Conservation (phyloP, 2,113 vertebrate species). For the Syngnathus floridae region DNA sequence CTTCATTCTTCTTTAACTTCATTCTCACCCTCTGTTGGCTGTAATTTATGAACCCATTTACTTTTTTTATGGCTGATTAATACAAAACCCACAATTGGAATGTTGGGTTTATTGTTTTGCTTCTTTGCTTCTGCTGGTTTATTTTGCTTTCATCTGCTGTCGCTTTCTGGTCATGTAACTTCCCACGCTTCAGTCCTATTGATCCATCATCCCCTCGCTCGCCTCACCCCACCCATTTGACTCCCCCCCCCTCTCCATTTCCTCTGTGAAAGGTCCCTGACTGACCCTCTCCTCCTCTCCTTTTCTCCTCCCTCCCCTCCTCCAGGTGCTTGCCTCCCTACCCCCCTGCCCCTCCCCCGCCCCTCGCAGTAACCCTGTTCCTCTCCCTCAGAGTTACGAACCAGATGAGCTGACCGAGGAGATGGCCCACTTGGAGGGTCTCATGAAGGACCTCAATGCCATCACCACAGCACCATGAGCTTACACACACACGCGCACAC, state of each 20-base stretch:
- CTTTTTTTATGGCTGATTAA: slow-evolving; percentile 1
- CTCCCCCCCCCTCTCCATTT: slow-evolving; percentile 18
- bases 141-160: slow-evolving; percentile 36
- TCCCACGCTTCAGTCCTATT: slow-evolving; percentile 50
- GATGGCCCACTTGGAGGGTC: slow-evolving; percentile 98
- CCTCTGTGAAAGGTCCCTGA: slow-evolving; percentile 50
- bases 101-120: slow-evolving; percentile 1
- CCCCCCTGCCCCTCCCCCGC: slow-evolving; percentile 47
- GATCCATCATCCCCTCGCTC: slow-evolving; percentile 43
- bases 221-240: slow-evolving; percentile 40
- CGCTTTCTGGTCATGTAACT: slow-evolving; percentile 15
- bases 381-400: slow-evolving; percentile 85
- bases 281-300: slow-evolving; percentile 58
- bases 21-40: slow-evolving; percentile 53
- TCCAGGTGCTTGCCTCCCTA: slow-evolving; percentile 61
- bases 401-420: slow-evolving; percentile 98
- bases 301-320: slow-evolving; percentile 12
- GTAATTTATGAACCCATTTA: slow-evolving; percentile 35
- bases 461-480: slow-evolving; percentile 78
- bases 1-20: slow-evolving; percentile 57
- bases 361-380: slow-evolving; percentile 67
- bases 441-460: slow-evolving; percentile 99
- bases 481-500: slow-evolving; percentile 15
- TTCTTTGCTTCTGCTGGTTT: slow-evolving; percentile 26
- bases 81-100: slow-evolving; percentile 29